Evolutionary conservation across 2,113 vertebrate genomes (phyloP).

Genomic region (Pteruthius melanotis): DNA sequence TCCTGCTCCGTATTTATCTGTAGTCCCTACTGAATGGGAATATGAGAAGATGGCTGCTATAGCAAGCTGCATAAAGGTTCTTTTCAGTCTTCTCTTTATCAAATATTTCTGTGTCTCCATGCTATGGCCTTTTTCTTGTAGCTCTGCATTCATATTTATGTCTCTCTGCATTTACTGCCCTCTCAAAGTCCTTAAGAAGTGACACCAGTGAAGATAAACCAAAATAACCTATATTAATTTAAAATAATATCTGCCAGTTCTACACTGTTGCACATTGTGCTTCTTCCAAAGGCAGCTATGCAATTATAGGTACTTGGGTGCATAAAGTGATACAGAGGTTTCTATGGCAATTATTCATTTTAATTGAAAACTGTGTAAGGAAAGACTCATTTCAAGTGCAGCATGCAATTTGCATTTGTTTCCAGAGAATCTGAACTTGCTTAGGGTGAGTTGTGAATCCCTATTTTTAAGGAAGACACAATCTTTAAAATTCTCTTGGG

Average conservation of each 20-base stretch:
- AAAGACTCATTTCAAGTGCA: neutral
- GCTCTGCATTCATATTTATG: neutral
- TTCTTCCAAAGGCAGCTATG: neutral
- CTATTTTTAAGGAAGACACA: neutral
- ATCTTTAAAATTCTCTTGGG: neutral
- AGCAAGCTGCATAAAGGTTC: neutral
- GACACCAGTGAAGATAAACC: neutral
- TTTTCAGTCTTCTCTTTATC: neutral
- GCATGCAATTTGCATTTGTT: neutral
- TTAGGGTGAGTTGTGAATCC: neutral
- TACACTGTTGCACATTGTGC: neutral
- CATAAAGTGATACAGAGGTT: neutral
- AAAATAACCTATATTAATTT: constrained; percentile 3
- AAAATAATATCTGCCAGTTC: neutral
- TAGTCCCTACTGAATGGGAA: neutral
- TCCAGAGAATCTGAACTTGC: neutral
- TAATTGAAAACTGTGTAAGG: constrained; percentile 40
- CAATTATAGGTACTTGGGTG: constrained; percentile 10
- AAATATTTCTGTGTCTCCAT: neutral
- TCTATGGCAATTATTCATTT: constrained; percentile 45
- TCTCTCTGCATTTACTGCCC: neutral
- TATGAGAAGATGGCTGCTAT: neutral
- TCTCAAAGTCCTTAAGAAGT: neutral
- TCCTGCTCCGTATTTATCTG: neutral
- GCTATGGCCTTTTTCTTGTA: neutral